Base-by-base conservation (phyloP, 2,888 invertebrate genomes). In the Harpalus rubripes region DNA sequence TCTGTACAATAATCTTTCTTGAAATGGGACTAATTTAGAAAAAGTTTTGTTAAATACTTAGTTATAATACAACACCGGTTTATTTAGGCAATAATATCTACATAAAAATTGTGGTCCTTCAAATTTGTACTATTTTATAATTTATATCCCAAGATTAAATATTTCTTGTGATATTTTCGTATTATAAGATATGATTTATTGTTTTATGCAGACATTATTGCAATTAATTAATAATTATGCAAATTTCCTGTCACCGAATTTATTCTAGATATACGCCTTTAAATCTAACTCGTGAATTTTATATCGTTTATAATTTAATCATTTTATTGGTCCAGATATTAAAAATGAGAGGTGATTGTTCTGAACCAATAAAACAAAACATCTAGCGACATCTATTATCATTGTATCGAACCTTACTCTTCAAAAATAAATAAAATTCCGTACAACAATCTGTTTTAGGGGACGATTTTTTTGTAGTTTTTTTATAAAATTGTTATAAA, bases 161-260 rank as follows among this genome's bases (percentile, higher is more conserved):
- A 26, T 79, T 7, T 79, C 32, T 16, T 41, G 59, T 5, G 26
- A 80, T 80, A 80, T 80, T 61, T 41, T 39, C 12, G 12, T 68
- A n/a, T 61, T 39, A 61, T 61, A 10, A 68, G 39, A 39, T 63
- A 63, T 22, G 63, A 63, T 63, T 12, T 26, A 63, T 68, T 15
- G 32, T 39, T 68, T 68, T 68, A 68, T 68, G 68, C 41, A 68
- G 68, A 68, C 39, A 68, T 68, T 10, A 68, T 68, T 68, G 68
- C 68, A 26, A 63, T 63, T 63, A 63, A 26, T 63, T 63, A 63
- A 63, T 63, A 26, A 80, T 41, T 39, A 61, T 61, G 61, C 52
- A 80, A 63, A 81, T 61, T 41, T 63, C n/a, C 63, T 81, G 81
- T 80, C 80, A 80, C 80, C 80, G 80, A 80, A 80, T 80, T 59